Conservation (phyloP, 2,113 vertebrate genomes). For the Edolisoma coerulescens region DNA sequence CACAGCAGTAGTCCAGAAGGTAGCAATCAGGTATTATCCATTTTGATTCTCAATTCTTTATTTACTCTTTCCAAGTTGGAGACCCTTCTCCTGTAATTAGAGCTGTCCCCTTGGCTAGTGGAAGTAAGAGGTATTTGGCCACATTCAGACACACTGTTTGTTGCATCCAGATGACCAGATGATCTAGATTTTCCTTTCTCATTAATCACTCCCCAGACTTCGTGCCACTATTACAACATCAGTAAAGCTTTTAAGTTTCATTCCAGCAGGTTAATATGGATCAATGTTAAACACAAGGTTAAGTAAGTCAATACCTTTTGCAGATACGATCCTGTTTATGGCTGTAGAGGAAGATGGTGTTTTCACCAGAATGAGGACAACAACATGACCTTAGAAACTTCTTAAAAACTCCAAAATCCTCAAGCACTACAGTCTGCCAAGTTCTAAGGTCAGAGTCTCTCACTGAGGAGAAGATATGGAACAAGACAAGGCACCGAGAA, state of each 20-base stretch:
- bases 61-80: not conserved
- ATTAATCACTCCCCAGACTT: constrained; percentile 19
- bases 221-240: not conserved
- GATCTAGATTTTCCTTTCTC: constrained; percentile 34
- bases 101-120: not conserved
- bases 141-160: not conserved
- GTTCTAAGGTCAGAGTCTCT: constrained; percentile 12
- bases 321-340: not conserved
- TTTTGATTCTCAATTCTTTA: not conserved
- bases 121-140: not conserved
- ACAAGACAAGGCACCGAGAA: not conserved
- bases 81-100: constrained; percentile 11
- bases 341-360: not conserved
- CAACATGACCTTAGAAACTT: not conserved
- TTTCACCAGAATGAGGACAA: not conserved
- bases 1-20: constrained; percentile 12
- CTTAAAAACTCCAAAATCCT: not conserved
- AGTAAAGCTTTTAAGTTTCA: not conserved
- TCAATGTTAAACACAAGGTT: not conserved
- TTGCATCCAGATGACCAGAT: constrained; percentile 16
- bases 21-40: constrained; percentile 13
- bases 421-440: not conserved
- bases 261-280: not conserved
- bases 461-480: not conserved
- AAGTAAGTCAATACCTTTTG: not conserved